These are phyloP conservation scores for Syngnathus rostellatus DNA, from an alignment of 2,797 vertebrate species.

Conservation along the genomic window DNA sequence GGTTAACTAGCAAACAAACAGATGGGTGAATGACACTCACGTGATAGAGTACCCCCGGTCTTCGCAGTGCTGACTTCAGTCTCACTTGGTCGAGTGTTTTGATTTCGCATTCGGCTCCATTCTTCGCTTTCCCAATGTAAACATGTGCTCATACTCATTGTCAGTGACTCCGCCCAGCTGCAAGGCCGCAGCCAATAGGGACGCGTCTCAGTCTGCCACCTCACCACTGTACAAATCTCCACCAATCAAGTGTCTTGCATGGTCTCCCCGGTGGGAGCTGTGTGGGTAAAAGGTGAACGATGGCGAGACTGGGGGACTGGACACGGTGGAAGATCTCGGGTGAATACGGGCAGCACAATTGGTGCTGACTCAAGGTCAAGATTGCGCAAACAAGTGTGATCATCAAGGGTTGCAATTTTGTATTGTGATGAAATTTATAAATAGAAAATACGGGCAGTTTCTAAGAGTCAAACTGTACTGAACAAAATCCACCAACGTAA, in stretches of 20 bases:
- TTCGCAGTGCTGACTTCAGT: background rate
- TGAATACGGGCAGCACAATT: background rate
- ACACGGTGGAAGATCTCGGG: background rate
- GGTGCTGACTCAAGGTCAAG: background rate
- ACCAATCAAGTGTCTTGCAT: slow-evolving; percentile 44
- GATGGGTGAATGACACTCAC: background rate
- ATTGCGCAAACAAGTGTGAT: background rate
- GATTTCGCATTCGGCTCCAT: slow-evolving; percentile 33
- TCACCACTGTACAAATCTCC: slow-evolving; percentile 28
- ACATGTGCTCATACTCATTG: slow-evolving; percentile 61
- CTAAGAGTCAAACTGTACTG: background rate
- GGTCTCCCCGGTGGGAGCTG: slow-evolving; percentile 34
- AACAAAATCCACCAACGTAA: too few relatives aligned
- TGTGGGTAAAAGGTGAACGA: slow-evolving; percentile 69
- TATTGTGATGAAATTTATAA: background rate
- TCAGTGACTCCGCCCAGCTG: slow-evolving; percentile 52
- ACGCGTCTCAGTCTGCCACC: slow-evolving; percentile 19
- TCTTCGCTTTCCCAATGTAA: slow-evolving; percentile 55
- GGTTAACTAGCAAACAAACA: background rate
- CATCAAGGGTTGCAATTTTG: slow-evolving; percentile 20
- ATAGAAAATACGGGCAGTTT: background rate
- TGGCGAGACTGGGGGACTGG: slow-evolving; percentile 6
- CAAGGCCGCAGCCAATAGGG: slow-evolving; percentile 48
- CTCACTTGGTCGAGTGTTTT: background rate
- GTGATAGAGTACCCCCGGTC: background rate